phyloP scores from a whole-genome alignment of 2,797 vertebrate species.

The Smutsia gigantea region DNA sequence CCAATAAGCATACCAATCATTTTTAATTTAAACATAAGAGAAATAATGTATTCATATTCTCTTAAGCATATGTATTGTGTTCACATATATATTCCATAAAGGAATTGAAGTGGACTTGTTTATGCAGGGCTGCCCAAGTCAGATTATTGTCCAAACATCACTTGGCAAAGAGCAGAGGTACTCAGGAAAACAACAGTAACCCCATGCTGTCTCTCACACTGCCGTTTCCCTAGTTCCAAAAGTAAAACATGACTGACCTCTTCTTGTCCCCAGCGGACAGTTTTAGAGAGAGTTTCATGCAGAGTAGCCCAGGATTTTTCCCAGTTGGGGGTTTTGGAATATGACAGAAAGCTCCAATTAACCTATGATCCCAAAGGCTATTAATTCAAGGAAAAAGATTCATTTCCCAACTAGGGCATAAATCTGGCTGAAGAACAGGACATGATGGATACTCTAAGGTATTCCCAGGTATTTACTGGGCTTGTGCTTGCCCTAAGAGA shows the following conservation, averaged over 20 bases:
- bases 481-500: background rate
- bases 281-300: background rate
- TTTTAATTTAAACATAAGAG: background rate
- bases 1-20: background rate
- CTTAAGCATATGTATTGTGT: background rate
- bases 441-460: background rate
- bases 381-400: constrained; percentile 13
- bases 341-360: constrained; percentile 43
- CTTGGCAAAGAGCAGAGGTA: background rate
- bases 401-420: background rate
- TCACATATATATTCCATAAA: background rate
- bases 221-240: background rate
- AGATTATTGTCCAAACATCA: background rate
- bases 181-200: background rate
- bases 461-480: background rate
- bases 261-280: background rate
- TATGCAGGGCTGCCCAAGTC: background rate
- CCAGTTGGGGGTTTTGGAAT: background rate
- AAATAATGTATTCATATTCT: background rate
- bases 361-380: background rate
- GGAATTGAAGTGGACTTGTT: background rate
- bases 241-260: background rate
- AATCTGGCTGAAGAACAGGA: background rate
- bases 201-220: background rate
- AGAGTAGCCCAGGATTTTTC: background rate